Evolutionary conservation across 2,888 invertebrate species (phyloP), one percentile per base, ranked within the genome.

Genomic region (Machimus atricapillus): DNA sequence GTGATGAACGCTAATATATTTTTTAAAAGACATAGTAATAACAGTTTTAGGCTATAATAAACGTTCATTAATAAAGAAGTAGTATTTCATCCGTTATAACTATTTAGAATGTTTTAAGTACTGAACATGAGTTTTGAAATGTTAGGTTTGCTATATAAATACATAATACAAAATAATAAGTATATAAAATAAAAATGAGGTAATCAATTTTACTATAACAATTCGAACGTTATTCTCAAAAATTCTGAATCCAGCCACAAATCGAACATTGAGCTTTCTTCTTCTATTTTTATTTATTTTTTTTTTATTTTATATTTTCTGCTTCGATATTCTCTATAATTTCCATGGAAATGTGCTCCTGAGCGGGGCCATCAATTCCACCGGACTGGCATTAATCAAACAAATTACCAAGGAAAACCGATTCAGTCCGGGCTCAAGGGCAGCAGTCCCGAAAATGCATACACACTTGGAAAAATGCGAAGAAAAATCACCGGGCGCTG

Each of bases 371-470:
- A 74, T 85, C 85, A 85, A 73, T 46, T 74, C 46, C 85, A 85
- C 73, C 34, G 85, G 85, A 73, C 74, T 43, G 74, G 74, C 85
- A 85, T 85, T 74, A 85, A 85, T 85, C 85, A 85, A 85, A 74
- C 74, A 85, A 85, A 85, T 85, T 85, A 85, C 85, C 46, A 74
- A 46, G 66, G 74, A 74, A 74, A 85, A 85, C 85, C 85, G 40
- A 85, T 74, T 85, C 74, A 85, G 31, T 27, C n/a, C 31, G 14
- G 66, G 56, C 19, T 66, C 58, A 58, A 16, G 82, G 52, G 46
- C 37, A 52, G 19, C 83, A 37, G 73, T 66, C 74, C 58, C 27
- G 46, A 74, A 85, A 85, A 73, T 85, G 85, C 85, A 85, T 85
- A 74, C 46, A 74, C 43, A 85, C 43, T 14, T 74, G 16, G 85